Percentiles rank a stretch among this genome's conserved stretches.
Conservation (phyloP, 92 coral and sea anemone species). For the Blastomussa wellsi region DNA sequence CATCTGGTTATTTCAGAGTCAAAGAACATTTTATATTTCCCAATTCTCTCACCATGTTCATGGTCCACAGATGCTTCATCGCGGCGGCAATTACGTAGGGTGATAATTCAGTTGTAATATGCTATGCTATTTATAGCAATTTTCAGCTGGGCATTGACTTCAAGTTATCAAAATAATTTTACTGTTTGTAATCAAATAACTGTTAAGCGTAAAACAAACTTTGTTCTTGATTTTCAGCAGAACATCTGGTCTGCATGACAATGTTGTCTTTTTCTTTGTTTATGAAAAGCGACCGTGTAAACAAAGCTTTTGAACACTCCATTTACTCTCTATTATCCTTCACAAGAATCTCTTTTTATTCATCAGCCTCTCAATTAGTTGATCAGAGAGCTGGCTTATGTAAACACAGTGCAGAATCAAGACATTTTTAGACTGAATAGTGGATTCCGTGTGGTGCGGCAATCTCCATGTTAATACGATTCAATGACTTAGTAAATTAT, state of each 20-base stretch:
- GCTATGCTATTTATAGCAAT: conserved; percentile 9
- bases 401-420: not conserved
- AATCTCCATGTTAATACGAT: not conserved
- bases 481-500: not conserved
- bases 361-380: not conserved
- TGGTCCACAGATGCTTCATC: not conserved
- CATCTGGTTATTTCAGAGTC: conserved; percentile 7
- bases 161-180: conserved; percentile 1
- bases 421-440: not conserved
- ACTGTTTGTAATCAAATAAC: not conserved
- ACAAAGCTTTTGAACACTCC: conserved; percentile 18
- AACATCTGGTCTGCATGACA: conserved; percentile 23
- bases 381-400: not conserved
- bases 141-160: not conserved
- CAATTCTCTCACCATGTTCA: not conserved
- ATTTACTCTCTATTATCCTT: conserved; percentile 25
- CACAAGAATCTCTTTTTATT: conserved; percentile 9
- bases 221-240: not conserved
- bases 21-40: not conserved
- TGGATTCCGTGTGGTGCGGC: not conserved
- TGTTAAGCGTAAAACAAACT: conserved; percentile 1
- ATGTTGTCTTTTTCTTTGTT: conserved; percentile 7
- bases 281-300: conserved; percentile 8
- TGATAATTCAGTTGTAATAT: not conserved
- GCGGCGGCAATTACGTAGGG: not conserved